These are phyloP conservation scores for Norana najaformis DNA, from an alignment of 2,888 invertebrate genomes.

Conservation along the genomic window DNA sequence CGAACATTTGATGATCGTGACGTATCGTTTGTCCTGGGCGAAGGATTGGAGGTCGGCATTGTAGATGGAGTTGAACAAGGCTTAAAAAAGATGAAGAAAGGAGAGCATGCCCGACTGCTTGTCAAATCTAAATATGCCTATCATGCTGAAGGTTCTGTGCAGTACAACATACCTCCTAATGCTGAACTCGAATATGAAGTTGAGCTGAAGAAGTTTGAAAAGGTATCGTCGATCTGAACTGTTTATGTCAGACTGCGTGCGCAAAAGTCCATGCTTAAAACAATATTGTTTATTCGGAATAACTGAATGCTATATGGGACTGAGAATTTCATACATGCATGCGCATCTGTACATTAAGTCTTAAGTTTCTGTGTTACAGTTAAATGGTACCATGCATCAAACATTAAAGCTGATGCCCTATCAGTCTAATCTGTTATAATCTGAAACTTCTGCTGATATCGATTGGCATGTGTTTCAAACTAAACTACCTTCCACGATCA, in stretches of 20 bases:
- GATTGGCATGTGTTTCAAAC: too few relatives aligned
- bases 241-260: neutral
- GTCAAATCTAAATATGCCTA: slow-evolving; percentile 80
- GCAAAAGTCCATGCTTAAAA: neutral
- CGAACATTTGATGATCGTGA: slow-evolving; percentile 79
- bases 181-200: slow-evolving; percentile 74
- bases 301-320: neutral
- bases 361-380: too few relatives aligned
- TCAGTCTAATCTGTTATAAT: too few relatives aligned
- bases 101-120: slow-evolving; percentile 72
- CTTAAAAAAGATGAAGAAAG: slow-evolving; percentile 75
- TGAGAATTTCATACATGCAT: neutral
- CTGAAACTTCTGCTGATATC: too few relatives aligned
- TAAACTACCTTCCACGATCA: too few relatives aligned
- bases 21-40: slow-evolving; percentile 81
- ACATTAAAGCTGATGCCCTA: too few relatives aligned
- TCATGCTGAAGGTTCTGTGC: slow-evolving; percentile 72
- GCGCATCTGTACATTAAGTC: too few relatives aligned
- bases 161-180: slow-evolving; percentile 77
- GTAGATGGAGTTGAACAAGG: slow-evolving; percentile 70
- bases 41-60: slow-evolving; percentile 77
- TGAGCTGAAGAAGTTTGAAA: slow-evolving; percentile 81
- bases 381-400: too few relatives aligned
- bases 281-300: neutral
- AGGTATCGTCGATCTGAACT: slow-evolving; percentile 63